Conservation (phyloP, 1,140 invertebrate species). For the Anoplophora glabripennis region DNA sequence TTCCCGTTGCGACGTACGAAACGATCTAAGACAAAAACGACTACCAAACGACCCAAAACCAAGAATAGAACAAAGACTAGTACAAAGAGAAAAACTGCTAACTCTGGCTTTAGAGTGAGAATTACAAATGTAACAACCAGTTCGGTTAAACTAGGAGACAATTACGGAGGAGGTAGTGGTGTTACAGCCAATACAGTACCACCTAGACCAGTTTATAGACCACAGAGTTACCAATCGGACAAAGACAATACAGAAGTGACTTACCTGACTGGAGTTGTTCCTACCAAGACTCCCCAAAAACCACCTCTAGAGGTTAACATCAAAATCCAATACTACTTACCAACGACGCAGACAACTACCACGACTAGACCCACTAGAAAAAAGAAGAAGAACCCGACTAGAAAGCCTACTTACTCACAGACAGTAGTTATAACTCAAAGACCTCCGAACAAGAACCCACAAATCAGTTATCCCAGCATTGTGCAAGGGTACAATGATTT, state of each 20-base stretch:
- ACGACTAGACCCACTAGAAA: constrained; percentile 10
- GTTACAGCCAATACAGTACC: not conserved
- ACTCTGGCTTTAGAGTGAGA: not conserved
- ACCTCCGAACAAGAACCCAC: constrained; percentile 5
- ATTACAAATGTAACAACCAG: constrained; percentile 14
- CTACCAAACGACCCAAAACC: constrained; percentile 1
- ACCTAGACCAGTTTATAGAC: not conserved
- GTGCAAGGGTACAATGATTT: not conserved
- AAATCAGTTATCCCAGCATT: not conserved
- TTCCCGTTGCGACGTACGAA: constrained; percentile 8
- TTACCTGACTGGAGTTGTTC: constrained; percentile 25
- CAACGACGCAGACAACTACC: constrained; percentile 15
- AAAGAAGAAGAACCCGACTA: constrained; percentile 20
- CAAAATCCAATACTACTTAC: constrained; percentile 41
- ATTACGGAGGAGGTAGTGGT: not conserved
- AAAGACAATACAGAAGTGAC: constrained; percentile 20
- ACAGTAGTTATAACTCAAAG: not conserved
- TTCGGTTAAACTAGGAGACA: not conserved
- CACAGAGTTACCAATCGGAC: constrained; percentile 10
- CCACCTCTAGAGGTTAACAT: constrained; percentile 40
- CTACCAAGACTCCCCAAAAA: constrained; percentile 9
- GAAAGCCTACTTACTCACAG: constrained; percentile 12
- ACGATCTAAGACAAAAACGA: constrained; percentile 17
- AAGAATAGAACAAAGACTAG: constrained; percentile 1
- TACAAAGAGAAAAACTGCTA: not conserved